Percentiles rank a stretch among this genome's conserved stretches.
Conservation (phyloP, 2,113 vertebrate genomes). For the Dasyprocta punctata region DNA sequence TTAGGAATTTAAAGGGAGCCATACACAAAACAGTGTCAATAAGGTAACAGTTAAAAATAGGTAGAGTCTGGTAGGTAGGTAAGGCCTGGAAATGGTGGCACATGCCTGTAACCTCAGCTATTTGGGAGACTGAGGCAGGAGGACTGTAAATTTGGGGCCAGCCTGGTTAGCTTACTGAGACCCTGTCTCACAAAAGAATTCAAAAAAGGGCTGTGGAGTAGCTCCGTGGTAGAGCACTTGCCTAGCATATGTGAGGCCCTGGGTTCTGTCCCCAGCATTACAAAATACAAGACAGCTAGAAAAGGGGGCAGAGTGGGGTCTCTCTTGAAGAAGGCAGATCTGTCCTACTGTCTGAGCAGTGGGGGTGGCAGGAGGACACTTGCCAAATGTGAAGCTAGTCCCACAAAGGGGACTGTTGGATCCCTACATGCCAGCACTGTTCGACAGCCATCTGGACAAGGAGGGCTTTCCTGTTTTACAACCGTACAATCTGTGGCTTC, state of each 20-base stretch:
- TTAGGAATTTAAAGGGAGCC: background rate
- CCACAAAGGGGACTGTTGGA: fast-evolving
- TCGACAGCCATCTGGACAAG: background rate
- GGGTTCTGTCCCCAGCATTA: background rate
- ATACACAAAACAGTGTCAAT: background rate
- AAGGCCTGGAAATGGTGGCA: background rate
- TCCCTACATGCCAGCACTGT: background rate
- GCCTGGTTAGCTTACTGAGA: background rate
- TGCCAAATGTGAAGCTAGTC: background rate
- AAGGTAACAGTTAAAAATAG: background rate
- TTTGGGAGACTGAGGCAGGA: background rate
- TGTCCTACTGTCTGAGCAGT: background rate
- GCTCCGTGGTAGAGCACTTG: background rate
- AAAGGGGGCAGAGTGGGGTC: background rate
- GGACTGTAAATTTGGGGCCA: background rate
- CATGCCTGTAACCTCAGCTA: background rate
- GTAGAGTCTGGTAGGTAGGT: no score
- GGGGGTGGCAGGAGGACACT: background rate
- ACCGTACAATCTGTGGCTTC: background rate
- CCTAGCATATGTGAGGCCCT: background rate
- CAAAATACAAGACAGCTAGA: background rate
- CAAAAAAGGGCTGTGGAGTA: background rate
- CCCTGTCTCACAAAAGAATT: background rate
- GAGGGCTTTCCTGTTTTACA: background rate
- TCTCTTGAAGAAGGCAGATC: background rate